Base-by-base conservation (phyloP, 1,140 invertebrate species). In the Tribolium madens region DNA sequence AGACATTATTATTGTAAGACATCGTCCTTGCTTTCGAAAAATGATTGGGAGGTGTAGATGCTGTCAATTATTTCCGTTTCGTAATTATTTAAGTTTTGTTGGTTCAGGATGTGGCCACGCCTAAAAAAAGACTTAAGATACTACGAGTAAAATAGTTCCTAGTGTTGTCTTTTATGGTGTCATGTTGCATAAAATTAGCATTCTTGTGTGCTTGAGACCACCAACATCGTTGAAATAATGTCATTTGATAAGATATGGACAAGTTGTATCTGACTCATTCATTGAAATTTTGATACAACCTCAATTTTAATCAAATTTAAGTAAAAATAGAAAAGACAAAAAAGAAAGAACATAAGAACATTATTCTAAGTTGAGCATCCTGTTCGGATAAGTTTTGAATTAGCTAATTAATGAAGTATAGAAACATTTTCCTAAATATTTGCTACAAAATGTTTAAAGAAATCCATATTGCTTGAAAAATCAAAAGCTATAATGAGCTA, bases 1-100 rank as follows among this genome's bases (percentile, higher is more conserved):
- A 42, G n/a, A 36, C n/a, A 7, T 42, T 42, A 42, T 42, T 42
- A 42, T 42, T 42, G 2, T 12, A 50, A 7, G 10, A 57, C 21
- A 18, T 4, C 18, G 52, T 14, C 18, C 52, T 57, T 57, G 52
- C 52, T 57, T 57, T 57, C 52, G n/a, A 57, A 57, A 57, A 14
- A 42, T 42, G 5, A 42, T 9, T 42, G n/a, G 4, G 15, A 57
- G 13, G 15, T 6, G 18, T 18, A 57, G 52, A 57, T 18, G 52
- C 52, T 57, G 52, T 57, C 52, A 21, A 42, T 42, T 42, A 42
- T 50, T 50, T 50, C 48, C 48, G 48, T 50, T 50, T 42, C 36
- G n/a, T 10, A 10, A 42, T 42, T 36, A 36, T 36, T 36, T 42
- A 42, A 31, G 9, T 42, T 42, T 42, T 42, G 36, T 42, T 42